Percentiles rank a stretch among this genome's conserved stretches.
phyloP scores from a whole-genome alignment of 37 sponge, comb jelly and placozoan genomes.

The Trichoplax adhaerens region DNA sequence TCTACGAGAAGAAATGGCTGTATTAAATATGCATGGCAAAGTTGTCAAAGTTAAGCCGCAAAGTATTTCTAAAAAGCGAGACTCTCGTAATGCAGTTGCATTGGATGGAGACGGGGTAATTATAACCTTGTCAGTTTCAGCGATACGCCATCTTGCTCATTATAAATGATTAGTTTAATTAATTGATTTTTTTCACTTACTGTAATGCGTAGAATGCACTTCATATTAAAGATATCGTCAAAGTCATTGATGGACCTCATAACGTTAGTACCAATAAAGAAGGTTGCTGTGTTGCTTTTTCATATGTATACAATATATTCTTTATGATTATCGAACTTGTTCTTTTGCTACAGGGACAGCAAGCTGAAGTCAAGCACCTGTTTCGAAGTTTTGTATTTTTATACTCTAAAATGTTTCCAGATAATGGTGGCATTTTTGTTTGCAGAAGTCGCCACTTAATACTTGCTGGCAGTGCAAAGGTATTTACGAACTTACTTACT shows the following conservation, averaged over 20 bases:
- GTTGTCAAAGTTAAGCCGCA: slow-evolving; percentile 42
- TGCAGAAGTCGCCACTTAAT: slow-evolving; percentile 53
- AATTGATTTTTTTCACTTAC: not conserved
- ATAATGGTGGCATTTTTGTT: slow-evolving; percentile 87
- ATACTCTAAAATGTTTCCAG: slow-evolving; percentile 37
- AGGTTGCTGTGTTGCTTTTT: not conserved
- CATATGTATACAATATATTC: too few species aligned
- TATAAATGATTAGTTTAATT: too few species aligned
- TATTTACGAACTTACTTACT: too few species aligned
- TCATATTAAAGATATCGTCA: slow-evolving; percentile 51
- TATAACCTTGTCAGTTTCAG: not conserved
- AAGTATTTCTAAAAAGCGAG: slow-evolving; percentile 46
- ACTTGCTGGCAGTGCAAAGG: slow-evolving; percentile 64
- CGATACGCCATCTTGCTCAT: too few species aligned
- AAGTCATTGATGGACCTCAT: slow-evolving; percentile 51
- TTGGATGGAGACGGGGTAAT: slow-evolving; percentile 47
- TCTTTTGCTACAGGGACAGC: slow-evolving; percentile 29
- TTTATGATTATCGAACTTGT: too few species aligned
- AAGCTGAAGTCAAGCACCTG: slow-evolving; percentile 81
- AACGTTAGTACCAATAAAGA: slow-evolving; percentile 18
- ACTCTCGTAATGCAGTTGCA: slow-evolving; percentile 61
- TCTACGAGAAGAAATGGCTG: slow-evolving; percentile 75
- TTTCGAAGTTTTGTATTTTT: slow-evolving; percentile 73
- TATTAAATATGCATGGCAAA: slow-evolving; percentile 85
- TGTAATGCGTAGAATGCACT: slow-evolving; percentile 38